These are phyloP conservation scores for Acrobasis repandana DNA, from an alignment of 2,888 invertebrate species.

Conservation along the genomic window DNA sequence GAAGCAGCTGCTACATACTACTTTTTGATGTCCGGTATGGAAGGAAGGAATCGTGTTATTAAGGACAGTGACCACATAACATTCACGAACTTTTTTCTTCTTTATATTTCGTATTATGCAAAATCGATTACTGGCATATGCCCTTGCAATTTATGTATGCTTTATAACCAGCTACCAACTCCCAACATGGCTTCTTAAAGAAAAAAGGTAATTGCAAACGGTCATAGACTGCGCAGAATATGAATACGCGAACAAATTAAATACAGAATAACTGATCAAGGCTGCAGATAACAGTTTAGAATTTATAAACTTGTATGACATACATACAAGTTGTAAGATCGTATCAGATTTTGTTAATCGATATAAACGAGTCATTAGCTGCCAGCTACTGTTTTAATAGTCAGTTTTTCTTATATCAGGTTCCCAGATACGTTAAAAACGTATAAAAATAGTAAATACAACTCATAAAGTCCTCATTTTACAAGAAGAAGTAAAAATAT, in stretches of 20 bases:
- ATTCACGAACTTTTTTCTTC: background rate
- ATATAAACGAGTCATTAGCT: constrained; percentile 10
- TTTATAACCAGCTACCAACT: constrained; percentile 9
- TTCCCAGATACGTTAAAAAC: constrained; percentile 13
- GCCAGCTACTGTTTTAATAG: constrained; percentile 11
- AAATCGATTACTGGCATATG: background rate
- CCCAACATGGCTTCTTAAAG: constrained; percentile 6
- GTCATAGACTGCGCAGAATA: constrained; percentile 1
- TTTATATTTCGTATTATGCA: background rate
- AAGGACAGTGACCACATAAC: no score
- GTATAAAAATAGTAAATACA: constrained; percentile 14
- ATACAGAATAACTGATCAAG: constrained; percentile 3
- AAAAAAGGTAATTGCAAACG: background rate
- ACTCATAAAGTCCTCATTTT: constrained; percentile 6
- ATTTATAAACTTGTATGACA: background rate
- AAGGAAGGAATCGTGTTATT: no score
- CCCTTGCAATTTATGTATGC: background rate
- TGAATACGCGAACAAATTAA: background rate
- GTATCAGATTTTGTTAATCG: constrained; percentile 11
- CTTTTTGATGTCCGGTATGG: no score
- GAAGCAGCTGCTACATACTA: no score
- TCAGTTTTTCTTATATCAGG: constrained; percentile 3
- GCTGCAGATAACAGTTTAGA: constrained; percentile 3
- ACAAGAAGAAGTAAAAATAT: constrained; percentile 21
- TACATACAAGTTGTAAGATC: background rate